Evolutionary conservation across 2,113 vertebrate genomes (phyloP).

Genomic region (Lates calcarifer): DNA sequence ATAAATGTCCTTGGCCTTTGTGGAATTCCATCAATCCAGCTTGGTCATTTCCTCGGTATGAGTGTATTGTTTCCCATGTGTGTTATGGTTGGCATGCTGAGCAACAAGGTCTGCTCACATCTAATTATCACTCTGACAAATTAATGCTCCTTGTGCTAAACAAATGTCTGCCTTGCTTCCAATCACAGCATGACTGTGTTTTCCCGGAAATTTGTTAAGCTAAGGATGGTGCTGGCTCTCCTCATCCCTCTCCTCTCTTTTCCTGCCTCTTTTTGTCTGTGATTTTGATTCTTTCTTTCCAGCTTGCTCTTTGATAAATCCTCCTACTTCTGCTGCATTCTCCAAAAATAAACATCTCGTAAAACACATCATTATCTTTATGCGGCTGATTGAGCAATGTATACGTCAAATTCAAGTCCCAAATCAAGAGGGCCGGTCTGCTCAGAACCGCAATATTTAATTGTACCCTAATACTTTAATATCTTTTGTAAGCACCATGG

Average conservation of each 20-base stretch:
- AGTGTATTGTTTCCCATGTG: constrained; percentile 37
- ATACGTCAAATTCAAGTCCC: background rate
- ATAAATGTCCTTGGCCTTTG: constrained; percentile 60
- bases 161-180: constrained; percentile 55
- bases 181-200: constrained; percentile 17
- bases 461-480: background rate
- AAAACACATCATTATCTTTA: background rate
- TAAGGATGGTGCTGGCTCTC: constrained; percentile 24
- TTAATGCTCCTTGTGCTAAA: constrained; percentile 58
- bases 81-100: constrained; percentile 62
- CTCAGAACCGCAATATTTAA: background rate
- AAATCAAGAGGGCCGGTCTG: background rate
- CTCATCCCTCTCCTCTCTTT: background rate
- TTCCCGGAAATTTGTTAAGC: constrained; percentile 46
- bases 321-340: background rate
- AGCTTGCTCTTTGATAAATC: background rate
- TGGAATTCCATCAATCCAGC: constrained; percentile 58
- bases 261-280: background rate
- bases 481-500: background rate
- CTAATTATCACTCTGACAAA: constrained; percentile 68
- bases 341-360: background rate
- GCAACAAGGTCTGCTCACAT: constrained; percentile 47
- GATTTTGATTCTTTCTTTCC: background rate
- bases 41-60: constrained; percentile 41
- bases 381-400: background rate